Conservation (phyloP, 1,140 invertebrate species). For the Cotesia vestalis region DNA sequence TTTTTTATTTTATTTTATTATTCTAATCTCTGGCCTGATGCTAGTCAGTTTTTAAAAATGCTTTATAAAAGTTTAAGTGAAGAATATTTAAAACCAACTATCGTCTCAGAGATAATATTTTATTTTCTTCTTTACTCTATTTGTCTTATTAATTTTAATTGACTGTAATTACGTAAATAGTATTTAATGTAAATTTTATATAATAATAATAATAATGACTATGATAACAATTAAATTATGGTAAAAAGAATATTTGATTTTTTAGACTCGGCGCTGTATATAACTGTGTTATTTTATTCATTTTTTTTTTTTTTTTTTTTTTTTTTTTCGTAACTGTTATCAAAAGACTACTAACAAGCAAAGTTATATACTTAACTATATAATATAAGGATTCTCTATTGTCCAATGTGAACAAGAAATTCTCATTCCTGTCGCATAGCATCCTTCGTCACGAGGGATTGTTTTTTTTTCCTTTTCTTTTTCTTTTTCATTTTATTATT, state of each 20-base stretch:
- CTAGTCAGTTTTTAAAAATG: neutral
- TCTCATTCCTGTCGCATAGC: slow-evolving; percentile 6
- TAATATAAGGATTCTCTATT: slow-evolving; percentile 9
- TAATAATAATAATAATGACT: too few species aligned
- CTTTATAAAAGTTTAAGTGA: too few species aligned
- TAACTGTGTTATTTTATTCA: slow-evolving; percentile 3
- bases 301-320: neutral
- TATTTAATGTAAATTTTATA: too few species aligned
- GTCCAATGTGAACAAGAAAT: slow-evolving; percentile 12
- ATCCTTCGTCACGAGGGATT: neutral
- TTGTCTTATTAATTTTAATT: too few species aligned
- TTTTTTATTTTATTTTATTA: neutral
- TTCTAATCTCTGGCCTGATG: too few species aligned
- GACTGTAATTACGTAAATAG: too few species aligned
- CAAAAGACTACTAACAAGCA: too few species aligned
- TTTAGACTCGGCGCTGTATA: too few species aligned
- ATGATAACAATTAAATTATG: too few species aligned
- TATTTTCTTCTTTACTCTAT: neutral
- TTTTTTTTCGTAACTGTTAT: neutral
- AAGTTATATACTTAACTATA: too few species aligned
- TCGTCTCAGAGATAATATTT: neutral
- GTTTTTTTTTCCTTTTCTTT: neutral
- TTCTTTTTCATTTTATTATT: neutral
- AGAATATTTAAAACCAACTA: too few species aligned
- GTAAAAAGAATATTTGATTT: too few species aligned